These are phyloP conservation scores for Mesodorylaimus sp. DNA, from an alignment of 2,888 invertebrate species.

Conservation along the genomic window DNA sequence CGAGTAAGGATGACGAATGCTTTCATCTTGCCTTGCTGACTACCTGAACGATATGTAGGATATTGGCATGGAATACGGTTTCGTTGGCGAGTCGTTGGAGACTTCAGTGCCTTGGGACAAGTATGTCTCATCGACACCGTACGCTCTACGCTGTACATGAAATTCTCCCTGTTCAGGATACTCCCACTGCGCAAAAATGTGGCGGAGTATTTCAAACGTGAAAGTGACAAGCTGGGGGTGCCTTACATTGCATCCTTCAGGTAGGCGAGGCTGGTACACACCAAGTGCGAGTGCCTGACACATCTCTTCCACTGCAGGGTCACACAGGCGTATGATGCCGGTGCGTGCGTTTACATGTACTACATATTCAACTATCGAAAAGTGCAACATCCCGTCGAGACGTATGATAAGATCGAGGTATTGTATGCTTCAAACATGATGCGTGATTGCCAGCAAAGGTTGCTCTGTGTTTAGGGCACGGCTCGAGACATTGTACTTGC, in stretches of 20 bases:
- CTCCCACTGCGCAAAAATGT: slow-evolving; percentile 66
- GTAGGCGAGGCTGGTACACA: too few species aligned
- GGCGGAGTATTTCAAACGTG: slow-evolving; percentile 52
- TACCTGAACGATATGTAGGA: slow-evolving; percentile 51
- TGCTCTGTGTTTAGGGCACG: slow-evolving; percentile 43
- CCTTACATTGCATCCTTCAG: too few species aligned
- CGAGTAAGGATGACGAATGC: slow-evolving; percentile 51
- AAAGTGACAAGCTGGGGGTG: slow-evolving; percentile 35
- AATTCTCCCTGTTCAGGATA: slow-evolving; percentile 41
- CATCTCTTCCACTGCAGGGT: slow-evolving; percentile 40
- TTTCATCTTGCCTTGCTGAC: not conserved
- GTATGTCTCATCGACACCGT: slow-evolving; percentile 18
- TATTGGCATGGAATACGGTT: slow-evolving; percentile 61
- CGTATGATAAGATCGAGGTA: slow-evolving; percentile 67
- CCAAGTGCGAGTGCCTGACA: not conserved
- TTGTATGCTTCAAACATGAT: too few species aligned
- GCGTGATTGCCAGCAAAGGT: too few species aligned
- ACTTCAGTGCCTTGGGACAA: slow-evolving; percentile 92
- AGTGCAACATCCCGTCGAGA: slow-evolving; percentile 45
- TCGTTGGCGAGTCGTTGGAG: slow-evolving; percentile 91
- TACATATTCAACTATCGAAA: slow-evolving; percentile 56
- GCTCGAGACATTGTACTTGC: slow-evolving; percentile 80
- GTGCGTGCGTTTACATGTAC: slow-evolving; percentile 87
- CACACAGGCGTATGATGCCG: slow-evolving; percentile 90
- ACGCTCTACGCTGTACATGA: too few species aligned